Conservation (phyloP, 2,113 vertebrate species). For the Thamnophis sirtalis region DNA sequence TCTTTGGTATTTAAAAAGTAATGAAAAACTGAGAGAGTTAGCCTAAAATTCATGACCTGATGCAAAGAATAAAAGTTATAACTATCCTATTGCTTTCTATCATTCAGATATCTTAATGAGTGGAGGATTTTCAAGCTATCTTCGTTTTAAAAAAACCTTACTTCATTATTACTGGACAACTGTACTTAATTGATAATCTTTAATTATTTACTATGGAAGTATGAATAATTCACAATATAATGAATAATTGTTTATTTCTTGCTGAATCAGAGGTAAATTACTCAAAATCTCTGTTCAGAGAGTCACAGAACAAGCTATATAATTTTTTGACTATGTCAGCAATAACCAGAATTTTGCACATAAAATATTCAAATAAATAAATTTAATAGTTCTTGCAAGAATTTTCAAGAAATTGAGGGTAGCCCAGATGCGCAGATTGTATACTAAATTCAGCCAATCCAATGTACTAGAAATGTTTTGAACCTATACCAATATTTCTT, state of each 20-base stretch:
- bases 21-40: neutral
- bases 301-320: neutral
- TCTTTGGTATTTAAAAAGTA: conserved; percentile 27
- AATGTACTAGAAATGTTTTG: conserved; percentile 14
- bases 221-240: neutral
- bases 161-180: conserved; percentile 27
- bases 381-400: neutral
- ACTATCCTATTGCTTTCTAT: neutral
- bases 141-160: conserved; percentile 2
- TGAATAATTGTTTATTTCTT: conserved; percentile 25
- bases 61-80: neutral
- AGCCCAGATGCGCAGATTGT: neutral
- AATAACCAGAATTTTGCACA: conserved; percentile 29
- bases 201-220: conserved; percentile 37
- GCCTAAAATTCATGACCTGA: neutral
- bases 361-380: conserved; percentile 19
- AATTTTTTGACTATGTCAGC: conserved; percentile 13
- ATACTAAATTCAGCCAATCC: neutral
- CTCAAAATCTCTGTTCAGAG: conserved; percentile 8
- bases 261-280: conserved; percentile 39
- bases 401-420: neutral
- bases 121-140: conserved; percentile 20
- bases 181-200: conserved; percentile 9
- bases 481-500: neutral
- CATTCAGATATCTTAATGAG: neutral